A percentile compares a stretch with the other conserved stretches of the same genome.
Evolutionary conservation across 2,113 vertebrate species (phyloP).

Genomic region (Seriola aureovittata): DNA sequence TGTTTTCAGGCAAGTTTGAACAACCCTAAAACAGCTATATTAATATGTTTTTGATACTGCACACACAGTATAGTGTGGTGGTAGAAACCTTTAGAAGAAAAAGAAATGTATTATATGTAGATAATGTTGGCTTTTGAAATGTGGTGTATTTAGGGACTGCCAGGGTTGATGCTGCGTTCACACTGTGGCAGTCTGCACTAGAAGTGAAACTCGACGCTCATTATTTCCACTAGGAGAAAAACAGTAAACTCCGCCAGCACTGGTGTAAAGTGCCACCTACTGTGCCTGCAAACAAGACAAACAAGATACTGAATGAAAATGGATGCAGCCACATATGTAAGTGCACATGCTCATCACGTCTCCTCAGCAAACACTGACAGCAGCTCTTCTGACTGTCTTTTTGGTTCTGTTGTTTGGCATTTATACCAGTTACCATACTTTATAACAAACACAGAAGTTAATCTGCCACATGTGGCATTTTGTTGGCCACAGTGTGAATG

Average conservation of each 20-base stretch:
- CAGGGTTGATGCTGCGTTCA: constrained; percentile 5
- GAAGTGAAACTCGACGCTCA: not conserved
- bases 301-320: constrained; percentile 36
- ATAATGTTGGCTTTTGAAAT: constrained; percentile 27
- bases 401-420: constrained; percentile 2
- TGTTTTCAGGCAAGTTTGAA: constrained; percentile 34
- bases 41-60: constrained; percentile 23
- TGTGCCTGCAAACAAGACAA: constrained; percentile 52
- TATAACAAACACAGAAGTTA: not conserved
- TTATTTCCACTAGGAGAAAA: not conserved
- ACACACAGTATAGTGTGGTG: not conserved
- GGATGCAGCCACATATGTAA: constrained; percentile 17
- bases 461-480: constrained; percentile 12
- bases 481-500: constrained; percentile 20
- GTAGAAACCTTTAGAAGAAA: not conserved
- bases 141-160: constrained; percentile 16
- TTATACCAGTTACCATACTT: not conserved
- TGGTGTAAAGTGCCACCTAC: constrained; percentile 1
- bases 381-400: not conserved
- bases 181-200: not conserved
- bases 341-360: not conserved
- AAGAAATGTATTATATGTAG: not conserved
- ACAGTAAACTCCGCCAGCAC: constrained; percentile 2
- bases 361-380: constrained; percentile 2
- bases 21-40: not conserved